Evolutionary conservation across 2,113 vertebrate genomes (phyloP), one percentile per base, ranked within the genome.

Genomic region (Atractosteus spatula): DNA sequence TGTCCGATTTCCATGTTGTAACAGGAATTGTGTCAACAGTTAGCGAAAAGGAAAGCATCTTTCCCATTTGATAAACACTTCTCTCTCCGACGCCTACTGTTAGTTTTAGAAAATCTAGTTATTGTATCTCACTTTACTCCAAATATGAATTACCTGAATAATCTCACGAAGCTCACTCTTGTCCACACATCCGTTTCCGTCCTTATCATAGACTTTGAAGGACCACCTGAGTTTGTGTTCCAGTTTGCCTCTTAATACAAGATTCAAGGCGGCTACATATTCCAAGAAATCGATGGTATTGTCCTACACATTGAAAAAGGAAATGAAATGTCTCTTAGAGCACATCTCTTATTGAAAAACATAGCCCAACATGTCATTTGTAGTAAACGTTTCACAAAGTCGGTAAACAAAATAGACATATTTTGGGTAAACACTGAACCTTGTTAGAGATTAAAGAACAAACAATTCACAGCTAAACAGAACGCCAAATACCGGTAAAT

Each of bases 271-370:
- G 0, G 86, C 89, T 29, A 93, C 88, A 72, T 89, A 93, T 82
- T 92, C 89, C 0, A 93, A 82, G 77, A 92, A 91, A 74, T 91
- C 91, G 7, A 92, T 91, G 0, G 89, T 91, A 4, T 91, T 90
- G 81, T 92, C 90, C 90, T 91, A 68, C 67, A 81, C 82, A 14
- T 29, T 2, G 59, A 0, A 44, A 42, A 41, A 69, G 17, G 10
- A 75, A 29, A 16, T 7, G 5, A 42, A 29, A 29, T 1, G 29
- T 29, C 29, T 29, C 3, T 62, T 16, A 57, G 12, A 57, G 29
- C 10, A 54, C 17, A 51, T 8, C 61, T n/a, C 2, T 42, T 44
- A 68, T 13, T 54, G 29, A 2, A 29, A 29, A 29, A 29, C 29
- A 29, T 29, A 29, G 29, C 29, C 29, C 29, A 29, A 29, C 29